Evolutionary conservation across 2,797 vertebrate species (phyloP).

Genomic region (Acridotheres tristis): DNA sequence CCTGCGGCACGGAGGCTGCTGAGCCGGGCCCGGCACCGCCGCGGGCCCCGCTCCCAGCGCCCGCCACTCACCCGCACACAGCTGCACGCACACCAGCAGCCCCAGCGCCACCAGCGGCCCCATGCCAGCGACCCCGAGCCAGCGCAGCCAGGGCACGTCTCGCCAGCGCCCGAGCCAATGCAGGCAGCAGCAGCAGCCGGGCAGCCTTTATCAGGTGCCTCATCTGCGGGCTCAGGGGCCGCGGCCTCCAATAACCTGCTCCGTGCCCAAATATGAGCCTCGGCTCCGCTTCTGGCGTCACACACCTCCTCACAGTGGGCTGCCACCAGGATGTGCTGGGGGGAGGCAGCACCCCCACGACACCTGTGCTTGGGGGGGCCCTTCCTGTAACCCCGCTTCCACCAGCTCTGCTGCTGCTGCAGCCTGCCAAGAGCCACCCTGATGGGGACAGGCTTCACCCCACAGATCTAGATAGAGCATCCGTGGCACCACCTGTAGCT

Average conservation of each 20-base stretch:
- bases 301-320: background rate
- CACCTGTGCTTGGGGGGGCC: background rate
- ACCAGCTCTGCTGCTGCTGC: no score
- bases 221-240: background rate
- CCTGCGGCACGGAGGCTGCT: background rate
- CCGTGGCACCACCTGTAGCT: no score
- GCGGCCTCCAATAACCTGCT: conserved; percentile 36
- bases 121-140: no score
- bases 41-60: no score
- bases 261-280: conserved; percentile 42
- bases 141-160: accelerated
- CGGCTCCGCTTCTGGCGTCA: conserved; percentile 15
- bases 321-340: background rate
- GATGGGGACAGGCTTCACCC: no score
- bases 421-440: no score
- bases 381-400: no score
- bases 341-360: background rate
- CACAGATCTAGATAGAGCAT: no score
- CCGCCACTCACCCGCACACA: no score
- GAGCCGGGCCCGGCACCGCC: background rate
- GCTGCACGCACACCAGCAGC: no score
- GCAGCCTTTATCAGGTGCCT: background rate
- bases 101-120: no score
- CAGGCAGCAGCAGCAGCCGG: background rate
- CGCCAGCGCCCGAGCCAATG: background rate